These are phyloP conservation scores for Hippocampus zosterae DNA, from an alignment of 2,113 vertebrate species.

Conservation along the genomic window DNA sequence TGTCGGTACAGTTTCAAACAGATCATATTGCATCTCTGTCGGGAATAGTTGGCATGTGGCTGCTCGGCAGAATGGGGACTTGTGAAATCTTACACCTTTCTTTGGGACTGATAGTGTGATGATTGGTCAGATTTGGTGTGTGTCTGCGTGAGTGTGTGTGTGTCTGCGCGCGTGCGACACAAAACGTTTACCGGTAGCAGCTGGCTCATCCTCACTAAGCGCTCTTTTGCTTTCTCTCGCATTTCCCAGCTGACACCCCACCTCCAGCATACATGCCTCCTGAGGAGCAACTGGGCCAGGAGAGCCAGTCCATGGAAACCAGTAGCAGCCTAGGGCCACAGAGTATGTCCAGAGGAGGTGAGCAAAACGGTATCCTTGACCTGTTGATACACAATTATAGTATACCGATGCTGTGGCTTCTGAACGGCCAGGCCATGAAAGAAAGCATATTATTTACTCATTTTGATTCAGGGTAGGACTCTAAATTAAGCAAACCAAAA, in stretches of 20 bases:
- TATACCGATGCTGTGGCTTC: background rate
- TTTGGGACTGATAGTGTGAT: constrained; percentile 42
- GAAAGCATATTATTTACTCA: no score
- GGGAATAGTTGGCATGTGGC: constrained; percentile 51
- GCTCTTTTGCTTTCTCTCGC: constrained; percentile 23
- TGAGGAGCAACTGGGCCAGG: constrained; percentile 91
- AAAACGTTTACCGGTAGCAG: constrained; percentile 57
- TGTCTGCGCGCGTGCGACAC: background rate
- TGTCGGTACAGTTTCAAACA: constrained; percentile 13
- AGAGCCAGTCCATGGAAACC: constrained; percentile 94
- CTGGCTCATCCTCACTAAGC: constrained; percentile 52
- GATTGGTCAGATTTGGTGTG: constrained; percentile 45
- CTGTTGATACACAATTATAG: background rate
- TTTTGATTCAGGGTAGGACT: no score
- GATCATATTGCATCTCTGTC: constrained; percentile 50
- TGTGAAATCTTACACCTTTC: constrained; percentile 66
- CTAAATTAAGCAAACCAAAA: no score
- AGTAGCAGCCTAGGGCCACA: constrained; percentile 86
- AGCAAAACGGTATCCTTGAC: constrained; percentile 19
- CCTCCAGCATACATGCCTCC: constrained; percentile 98
- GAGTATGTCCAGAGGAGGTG: constrained; percentile 87
- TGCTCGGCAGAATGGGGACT: constrained; percentile 45
- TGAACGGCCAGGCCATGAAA: no score
- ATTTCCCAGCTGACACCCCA: constrained; percentile 88
- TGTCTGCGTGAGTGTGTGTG: constrained; percentile 22